phyloP scores from a whole-genome alignment of 1,140 invertebrate species.

The Hyles euphorbiae region DNA sequence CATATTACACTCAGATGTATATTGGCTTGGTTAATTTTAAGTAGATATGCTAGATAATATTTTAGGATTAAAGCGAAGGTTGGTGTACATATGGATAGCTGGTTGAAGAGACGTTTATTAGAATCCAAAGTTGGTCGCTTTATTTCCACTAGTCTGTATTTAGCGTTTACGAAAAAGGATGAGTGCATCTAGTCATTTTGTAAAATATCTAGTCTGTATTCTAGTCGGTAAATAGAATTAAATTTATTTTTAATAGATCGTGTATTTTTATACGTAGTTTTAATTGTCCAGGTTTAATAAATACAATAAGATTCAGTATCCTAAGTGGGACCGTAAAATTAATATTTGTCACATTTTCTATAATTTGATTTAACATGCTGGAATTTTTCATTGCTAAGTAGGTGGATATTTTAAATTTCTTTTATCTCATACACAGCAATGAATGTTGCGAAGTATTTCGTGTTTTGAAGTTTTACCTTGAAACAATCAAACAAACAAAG shows the following conservation, averaged over 20 bases:
- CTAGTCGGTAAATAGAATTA: slow-evolving; percentile 16
- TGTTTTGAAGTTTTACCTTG: too few species aligned
- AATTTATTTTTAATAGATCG: slow-evolving; percentile 21
- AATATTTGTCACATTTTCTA: too few species aligned
- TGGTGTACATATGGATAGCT: too few species aligned
- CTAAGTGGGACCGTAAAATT: too few species aligned
- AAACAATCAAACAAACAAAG: too few species aligned
- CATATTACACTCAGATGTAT: slow-evolving; percentile 3
- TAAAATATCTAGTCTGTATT: slow-evolving; percentile 17
- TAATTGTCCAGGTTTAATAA: not conserved
- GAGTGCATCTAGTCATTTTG: slow-evolving; percentile 49
- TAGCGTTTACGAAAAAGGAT: slow-evolving; percentile 19
- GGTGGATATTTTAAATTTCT: too few species aligned
- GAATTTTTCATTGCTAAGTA: too few species aligned
- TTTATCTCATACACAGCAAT: too few species aligned
- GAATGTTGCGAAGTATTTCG: too few species aligned
- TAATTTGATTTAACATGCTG: too few species aligned
- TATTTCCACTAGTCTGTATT: slow-evolving; percentile 22
- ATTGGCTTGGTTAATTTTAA: not conserved
- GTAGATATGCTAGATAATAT: slow-evolving; percentile 5
- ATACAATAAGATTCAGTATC: too few species aligned
- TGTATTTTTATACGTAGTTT: slow-evolving; percentile 30
- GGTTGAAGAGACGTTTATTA: slow-evolving; percentile 18
- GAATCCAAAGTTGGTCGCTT: slow-evolving; percentile 35
- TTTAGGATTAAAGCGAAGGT: too few species aligned